phyloP scores from a whole-genome alignment of 2,113 vertebrate species.

The Coptodon rendalli region DNA sequence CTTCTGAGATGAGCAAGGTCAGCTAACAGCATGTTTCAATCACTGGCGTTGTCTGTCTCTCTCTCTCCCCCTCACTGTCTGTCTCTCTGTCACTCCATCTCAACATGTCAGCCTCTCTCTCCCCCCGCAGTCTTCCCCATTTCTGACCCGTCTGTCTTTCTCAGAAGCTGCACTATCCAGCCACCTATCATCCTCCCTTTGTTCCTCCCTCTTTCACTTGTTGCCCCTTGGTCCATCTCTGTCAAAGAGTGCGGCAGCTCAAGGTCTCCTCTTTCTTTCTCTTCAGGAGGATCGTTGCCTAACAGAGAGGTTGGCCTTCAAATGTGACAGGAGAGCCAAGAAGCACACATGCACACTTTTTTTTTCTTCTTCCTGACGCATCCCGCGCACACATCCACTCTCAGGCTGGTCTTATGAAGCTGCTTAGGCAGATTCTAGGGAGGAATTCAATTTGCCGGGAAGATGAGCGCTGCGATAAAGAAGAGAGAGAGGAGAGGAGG shows the following conservation, averaged over 20 bases:
- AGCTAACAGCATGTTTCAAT: conserved; percentile 42
- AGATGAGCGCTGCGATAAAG: conserved; percentile 39
- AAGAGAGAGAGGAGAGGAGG: conserved; percentile 13
- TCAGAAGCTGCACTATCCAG: not conserved
- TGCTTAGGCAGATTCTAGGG: conserved; percentile 40
- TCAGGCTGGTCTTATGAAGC: not conserved
- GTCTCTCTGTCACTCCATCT: conserved; percentile 31
- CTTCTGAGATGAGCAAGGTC: conserved; percentile 26
- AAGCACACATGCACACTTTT: not conserved
- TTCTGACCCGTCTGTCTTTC: conserved; percentile 14
- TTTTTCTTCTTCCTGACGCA: not conserved
- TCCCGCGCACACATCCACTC: not conserved
- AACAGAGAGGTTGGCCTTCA: conserved; percentile 27
- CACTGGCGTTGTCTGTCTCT: not conserved
- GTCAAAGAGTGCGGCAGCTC: conserved; percentile 28
- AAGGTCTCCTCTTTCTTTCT: conserved; percentile 23
- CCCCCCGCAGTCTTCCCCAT: not conserved
- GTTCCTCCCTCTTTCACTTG: not conserved
- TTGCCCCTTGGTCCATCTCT: conserved; percentile 11
- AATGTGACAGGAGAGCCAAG: conserved; percentile 26
- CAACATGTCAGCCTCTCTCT: not conserved
- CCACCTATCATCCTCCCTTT: not conserved
- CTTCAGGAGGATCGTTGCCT: not conserved
- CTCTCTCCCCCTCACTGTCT: not conserved
- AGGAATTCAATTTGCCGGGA: conserved; percentile 52